Percentiles rank a stretch among this genome's conserved stretches.
Conservation (phyloP, 2,113 vertebrate genomes). For the Poeciliopsis turrubarensis region DNA sequence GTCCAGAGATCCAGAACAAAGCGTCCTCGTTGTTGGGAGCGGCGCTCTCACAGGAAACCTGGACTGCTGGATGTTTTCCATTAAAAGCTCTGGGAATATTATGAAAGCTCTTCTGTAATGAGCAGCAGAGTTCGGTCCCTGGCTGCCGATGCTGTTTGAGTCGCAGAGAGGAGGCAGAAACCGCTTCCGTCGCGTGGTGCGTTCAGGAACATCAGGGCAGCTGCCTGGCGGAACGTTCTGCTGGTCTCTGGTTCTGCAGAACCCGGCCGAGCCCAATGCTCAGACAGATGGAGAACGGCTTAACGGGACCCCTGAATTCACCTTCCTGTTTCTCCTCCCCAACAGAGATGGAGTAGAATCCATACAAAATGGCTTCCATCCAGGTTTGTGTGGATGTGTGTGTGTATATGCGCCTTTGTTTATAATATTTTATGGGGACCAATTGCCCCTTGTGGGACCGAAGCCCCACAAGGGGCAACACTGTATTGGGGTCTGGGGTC, state of each 20-base stretch:
- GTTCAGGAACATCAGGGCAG: no score
- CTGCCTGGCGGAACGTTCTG: no score
- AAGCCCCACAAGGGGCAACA: no score
- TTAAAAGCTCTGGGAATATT: slow-evolving; percentile 61
- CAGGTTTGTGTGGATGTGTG: slow-evolving; percentile 57
- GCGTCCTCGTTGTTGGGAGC: slow-evolving; percentile 44
- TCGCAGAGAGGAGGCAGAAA: slow-evolving; percentile 44
- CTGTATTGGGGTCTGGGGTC: no score
- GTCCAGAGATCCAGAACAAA: slow-evolving; percentile 65
- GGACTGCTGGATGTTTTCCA: slow-evolving; percentile 58
- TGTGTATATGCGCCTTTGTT: slow-evolving; percentile 8
- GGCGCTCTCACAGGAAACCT: slow-evolving; percentile 66
- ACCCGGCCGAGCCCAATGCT: no score
- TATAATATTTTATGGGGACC: no score
- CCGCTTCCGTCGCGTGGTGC: neutral
- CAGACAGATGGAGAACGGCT: no score
- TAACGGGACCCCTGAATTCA: slow-evolving; percentile 30
- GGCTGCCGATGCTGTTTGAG: slow-evolving; percentile 13
- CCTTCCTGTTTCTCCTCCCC: slow-evolving; percentile 70
- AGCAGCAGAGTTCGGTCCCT: slow-evolving; percentile 18
- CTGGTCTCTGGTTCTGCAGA: no score
- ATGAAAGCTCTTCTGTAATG: slow-evolving; percentile 63
- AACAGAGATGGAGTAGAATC: slow-evolving; percentile 61
- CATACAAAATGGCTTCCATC: slow-evolving; percentile 80
- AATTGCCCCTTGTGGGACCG: no score